Base-by-base conservation (phyloP, 2,797 vertebrate genomes). In the Sylvia borin region DNA sequence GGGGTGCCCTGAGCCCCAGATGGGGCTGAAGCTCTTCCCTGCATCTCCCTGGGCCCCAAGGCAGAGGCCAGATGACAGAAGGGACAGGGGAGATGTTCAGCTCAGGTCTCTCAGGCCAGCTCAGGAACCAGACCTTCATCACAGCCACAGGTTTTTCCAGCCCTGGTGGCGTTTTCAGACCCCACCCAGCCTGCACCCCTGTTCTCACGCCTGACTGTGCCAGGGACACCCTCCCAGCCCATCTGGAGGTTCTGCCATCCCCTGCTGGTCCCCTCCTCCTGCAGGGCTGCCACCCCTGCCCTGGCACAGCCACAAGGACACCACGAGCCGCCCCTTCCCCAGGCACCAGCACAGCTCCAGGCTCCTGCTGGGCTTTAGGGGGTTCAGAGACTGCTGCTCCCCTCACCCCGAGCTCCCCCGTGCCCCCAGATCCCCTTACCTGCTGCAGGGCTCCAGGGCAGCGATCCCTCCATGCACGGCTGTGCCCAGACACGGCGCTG, bases 121-220 rank as follows among this genome's bases (percentile, higher is more conserved):
- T 70, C 51, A 57, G 71, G 17, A 50, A 2, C 14, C 55, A 22
- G 18, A 85, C 10, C 13, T 40, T 21, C 27, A 11, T 2, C 40
- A 20, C 36, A 54, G n/a, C 36, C 7, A 31, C 27, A 55, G 13
- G 14, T 32, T 79, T 80, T 70, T 25, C 47, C 47, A 85, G 29
- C 42, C 27, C 25, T 17, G 15, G 9, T 2, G n/a, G 31, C 11
- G 4, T 58, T 86, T 82, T 31, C 60, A 72, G 19, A 34, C 15
- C 50, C 2, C 2, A 10, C 31, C 32, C 68, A 61, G 47, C 17
- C 67, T 24, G 36, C 13, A 43, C 0, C 31, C 22, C 11, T 51
- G 19, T 77, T 8, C 77, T 40, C 70, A 53, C 0, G 0, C 16
- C 0, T 2, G 16, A 2, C n/a, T 27, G 12, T 48, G 64, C 57